Conservation (phyloP, 2,888 invertebrate species). For the Stegana nigrithorax region DNA sequence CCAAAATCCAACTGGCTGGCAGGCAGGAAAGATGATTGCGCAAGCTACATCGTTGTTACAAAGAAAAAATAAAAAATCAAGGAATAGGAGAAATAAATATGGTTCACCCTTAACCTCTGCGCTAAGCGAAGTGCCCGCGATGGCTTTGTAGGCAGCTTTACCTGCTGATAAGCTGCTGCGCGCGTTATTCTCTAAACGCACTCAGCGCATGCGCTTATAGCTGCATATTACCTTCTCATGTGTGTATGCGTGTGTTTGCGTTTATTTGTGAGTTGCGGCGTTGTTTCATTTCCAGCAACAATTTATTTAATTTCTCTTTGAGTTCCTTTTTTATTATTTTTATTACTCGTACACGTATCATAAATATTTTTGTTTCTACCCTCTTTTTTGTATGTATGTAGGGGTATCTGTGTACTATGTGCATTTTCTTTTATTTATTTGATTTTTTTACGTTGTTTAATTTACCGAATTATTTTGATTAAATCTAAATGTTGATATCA, state of each 20-base stretch:
- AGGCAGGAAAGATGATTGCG: background rate
- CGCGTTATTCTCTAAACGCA: too few relatives aligned
- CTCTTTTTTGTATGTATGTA: slow-evolving; percentile 22
- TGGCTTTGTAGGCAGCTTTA: too few relatives aligned
- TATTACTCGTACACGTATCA: slow-evolving; percentile 35
- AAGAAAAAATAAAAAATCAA: too few relatives aligned
- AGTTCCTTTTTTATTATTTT: slow-evolving; percentile 45
- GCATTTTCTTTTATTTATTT: background rate
- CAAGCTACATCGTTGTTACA: too few relatives aligned
- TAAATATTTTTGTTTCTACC: slow-evolving; percentile 35
- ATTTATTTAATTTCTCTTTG: slow-evolving; percentile 48
- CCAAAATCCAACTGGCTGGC: background rate
- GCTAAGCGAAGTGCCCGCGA: too few relatives aligned
- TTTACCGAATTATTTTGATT: slow-evolving; percentile 56
- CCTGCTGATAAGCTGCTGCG: too few relatives aligned
- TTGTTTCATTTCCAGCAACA: slow-evolving; percentile 25
- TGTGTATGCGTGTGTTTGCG: too few relatives aligned
- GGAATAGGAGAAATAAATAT: too few relatives aligned
- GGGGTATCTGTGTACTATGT: slow-evolving; percentile 28
- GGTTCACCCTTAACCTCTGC: slow-evolving; percentile 29
- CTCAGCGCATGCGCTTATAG: too few relatives aligned
- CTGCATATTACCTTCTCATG: too few relatives aligned
- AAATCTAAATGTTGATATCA: slow-evolving; percentile 20
- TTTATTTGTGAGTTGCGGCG: background rate
- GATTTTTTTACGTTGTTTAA: slow-evolving; percentile 40